phyloP scores from a whole-genome alignment of 2,113 vertebrate genomes.

The Columba janthina region DNA sequence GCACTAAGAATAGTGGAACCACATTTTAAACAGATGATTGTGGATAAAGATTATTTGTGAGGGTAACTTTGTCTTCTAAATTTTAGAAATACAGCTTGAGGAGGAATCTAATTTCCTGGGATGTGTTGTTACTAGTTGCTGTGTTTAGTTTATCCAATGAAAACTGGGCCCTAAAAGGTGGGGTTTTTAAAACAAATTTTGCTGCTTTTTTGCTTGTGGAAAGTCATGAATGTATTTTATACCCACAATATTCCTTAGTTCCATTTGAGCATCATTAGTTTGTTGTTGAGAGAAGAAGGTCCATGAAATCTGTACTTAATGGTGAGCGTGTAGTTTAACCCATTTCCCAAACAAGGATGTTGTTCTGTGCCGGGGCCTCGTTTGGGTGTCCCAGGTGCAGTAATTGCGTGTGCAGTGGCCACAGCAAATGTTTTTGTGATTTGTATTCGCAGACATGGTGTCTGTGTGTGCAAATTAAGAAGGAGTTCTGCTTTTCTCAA shows the following conservation, averaged over 20 bases:
- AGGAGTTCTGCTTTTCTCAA: neutral
- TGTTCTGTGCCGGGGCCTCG: fast-evolving
- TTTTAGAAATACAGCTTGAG: neutral
- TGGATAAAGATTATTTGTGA: neutral
- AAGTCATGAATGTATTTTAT: neutral
- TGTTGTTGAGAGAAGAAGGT: neutral
- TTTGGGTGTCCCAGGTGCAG: neutral
- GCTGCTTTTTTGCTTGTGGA: neutral
- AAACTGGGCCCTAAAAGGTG: neutral
- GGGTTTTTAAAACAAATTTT: neutral
- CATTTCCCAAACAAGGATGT: neutral
- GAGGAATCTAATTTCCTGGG: neutral
- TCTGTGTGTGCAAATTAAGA: neutral
- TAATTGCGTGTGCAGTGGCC: fast-evolving
- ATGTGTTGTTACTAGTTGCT: neutral
- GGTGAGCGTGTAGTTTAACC: neutral
- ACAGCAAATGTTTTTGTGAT: neutral
- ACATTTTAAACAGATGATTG: neutral
- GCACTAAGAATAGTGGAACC: neutral
- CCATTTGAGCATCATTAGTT: neutral
- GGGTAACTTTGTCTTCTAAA: neutral
- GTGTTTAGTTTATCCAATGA: neutral
- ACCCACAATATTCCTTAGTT: neutral
- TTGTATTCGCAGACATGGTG: neutral
- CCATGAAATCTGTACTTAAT: neutral